Evolutionary conservation across 1,140 invertebrate species (phyloP).

Genomic region (Lordiphosa mommai): DNA sequence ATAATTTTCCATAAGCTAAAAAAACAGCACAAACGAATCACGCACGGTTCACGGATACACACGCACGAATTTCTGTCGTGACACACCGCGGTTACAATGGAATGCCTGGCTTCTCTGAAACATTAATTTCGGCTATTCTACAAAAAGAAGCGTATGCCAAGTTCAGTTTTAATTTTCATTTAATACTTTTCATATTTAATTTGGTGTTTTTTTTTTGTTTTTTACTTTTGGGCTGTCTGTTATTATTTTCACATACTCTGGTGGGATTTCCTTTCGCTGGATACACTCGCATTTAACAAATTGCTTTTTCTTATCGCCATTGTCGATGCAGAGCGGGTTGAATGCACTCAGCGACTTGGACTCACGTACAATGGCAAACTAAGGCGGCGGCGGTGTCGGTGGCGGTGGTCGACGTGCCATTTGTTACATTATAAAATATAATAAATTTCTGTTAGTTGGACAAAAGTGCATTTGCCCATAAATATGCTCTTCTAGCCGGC

Average conservation of each 20-base stretch:
- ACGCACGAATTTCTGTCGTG: no score
- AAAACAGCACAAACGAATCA: no score
- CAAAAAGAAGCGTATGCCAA: background rate
- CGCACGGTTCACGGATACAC: no score
- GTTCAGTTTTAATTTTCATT: background rate
- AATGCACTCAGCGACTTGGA: conserved; percentile 46
- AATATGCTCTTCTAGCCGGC: conserved; percentile 43
- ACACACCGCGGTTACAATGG: no score
- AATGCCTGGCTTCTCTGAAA: no score
- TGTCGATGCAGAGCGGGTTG: conserved; percentile 60
- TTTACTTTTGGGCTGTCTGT: conserved; percentile 38
- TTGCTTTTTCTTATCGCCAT: conserved; percentile 72
- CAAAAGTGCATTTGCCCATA: conserved; percentile 42
- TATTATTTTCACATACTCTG: conserved; percentile 75
- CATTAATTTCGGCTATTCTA: no score
- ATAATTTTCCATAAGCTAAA: no score
- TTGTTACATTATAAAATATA: conserved; percentile 73
- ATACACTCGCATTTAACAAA: conserved; percentile 54
- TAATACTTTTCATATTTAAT: conserved; percentile 2
- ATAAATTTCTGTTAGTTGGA: conserved; percentile 52
- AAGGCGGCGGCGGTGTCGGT: conserved; percentile 18
- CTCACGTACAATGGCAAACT: conserved; percentile 27
- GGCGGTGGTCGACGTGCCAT: conserved; percentile 35
- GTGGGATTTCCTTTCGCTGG: conserved; percentile 66
- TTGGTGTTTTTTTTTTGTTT: conserved; percentile 8